A percentile compares a stretch with the other conserved stretches of the same genome.
phyloP scores from a whole-genome alignment of 2,797 vertebrate genomes.

The Coendou prehensilis region DNA sequence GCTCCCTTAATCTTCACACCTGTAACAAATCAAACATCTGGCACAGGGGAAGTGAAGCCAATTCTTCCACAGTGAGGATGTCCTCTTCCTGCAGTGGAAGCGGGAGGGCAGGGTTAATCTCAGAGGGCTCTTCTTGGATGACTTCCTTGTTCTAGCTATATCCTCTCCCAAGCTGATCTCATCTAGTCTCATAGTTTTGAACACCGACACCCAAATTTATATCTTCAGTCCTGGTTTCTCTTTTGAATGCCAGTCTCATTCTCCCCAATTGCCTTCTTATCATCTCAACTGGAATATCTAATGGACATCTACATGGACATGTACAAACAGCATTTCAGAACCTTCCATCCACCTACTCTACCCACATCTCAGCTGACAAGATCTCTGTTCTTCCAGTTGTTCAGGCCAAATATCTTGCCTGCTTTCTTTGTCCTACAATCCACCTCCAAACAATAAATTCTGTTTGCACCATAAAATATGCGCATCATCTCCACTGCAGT shows the following conservation, averaged over 20 bases:
- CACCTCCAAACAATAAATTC: neutral
- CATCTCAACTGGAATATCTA: neutral
- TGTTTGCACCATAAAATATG: neutral
- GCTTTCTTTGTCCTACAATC: neutral
- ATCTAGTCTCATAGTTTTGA: neutral
- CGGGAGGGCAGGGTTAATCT: conserved; percentile 52
- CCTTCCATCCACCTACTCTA: neutral
- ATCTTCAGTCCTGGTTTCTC: neutral
- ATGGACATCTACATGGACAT: neutral
- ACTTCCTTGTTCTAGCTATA: neutral
- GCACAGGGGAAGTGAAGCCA: neutral
- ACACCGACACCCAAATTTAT: conserved; percentile 33
- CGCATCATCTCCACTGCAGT: neutral
- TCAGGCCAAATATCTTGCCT: neutral
- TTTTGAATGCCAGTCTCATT: neutral
- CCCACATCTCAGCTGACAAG: conserved; percentile 32
- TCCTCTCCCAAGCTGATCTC: conserved; percentile 69
- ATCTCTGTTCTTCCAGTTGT: conserved; percentile 25
- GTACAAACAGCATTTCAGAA: neutral
- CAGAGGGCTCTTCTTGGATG: conserved; percentile 24
- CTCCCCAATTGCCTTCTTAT: neutral
- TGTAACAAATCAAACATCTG: neutral
- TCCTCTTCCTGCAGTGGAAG: neutral
- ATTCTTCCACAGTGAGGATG: neutral
- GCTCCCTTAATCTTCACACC: neutral